Evolutionary conservation across 1,140 invertebrate genomes (phyloP).

Genomic region (Nasonia giraulti): DNA sequence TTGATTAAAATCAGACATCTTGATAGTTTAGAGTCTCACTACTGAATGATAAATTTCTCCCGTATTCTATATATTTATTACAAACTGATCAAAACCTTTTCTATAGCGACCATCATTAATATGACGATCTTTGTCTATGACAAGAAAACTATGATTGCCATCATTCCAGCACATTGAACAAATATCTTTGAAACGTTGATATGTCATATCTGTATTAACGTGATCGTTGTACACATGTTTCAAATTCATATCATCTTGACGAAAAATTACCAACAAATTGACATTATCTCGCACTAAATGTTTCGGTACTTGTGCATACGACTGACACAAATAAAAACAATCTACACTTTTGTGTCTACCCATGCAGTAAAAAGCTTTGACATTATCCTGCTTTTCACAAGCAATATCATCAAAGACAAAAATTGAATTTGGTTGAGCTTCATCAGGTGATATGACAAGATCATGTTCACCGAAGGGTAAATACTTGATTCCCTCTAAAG

Average conservation of each 20-base stretch:
- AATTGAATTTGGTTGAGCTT: too few species aligned
- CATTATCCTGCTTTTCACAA: too few species aligned
- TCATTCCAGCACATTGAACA: conserved; percentile 47
- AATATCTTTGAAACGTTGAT: conserved; percentile 32
- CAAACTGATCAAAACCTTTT: conserved; percentile 28
- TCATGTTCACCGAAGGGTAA: too few species aligned
- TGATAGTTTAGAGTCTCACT: background rate
- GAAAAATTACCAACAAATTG: conserved; percentile 67
- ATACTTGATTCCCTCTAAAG: too few species aligned
- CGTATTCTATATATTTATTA: conserved; percentile 2
- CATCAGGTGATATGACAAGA: too few species aligned
- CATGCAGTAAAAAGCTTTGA: too few species aligned
- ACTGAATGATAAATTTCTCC: background rate
- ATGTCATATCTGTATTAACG: conserved; percentile 66
- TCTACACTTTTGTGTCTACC: too few species aligned
- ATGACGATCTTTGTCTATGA: conserved; percentile 41
- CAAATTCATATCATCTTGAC: conserved; percentile 66
- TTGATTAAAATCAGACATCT: background rate
- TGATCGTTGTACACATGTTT: conserved; percentile 69
- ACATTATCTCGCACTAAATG: conserved; percentile 70
- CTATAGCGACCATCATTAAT: conserved; percentile 22
- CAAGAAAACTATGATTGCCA: conserved; percentile 34
- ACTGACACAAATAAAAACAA: conserved; percentile 18
- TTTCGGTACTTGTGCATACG: conserved; percentile 68
- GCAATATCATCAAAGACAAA: too few species aligned